Evolutionary conservation across 2,113 vertebrate species (phyloP).

Genomic region (Chlamydotis undulata): DNA sequence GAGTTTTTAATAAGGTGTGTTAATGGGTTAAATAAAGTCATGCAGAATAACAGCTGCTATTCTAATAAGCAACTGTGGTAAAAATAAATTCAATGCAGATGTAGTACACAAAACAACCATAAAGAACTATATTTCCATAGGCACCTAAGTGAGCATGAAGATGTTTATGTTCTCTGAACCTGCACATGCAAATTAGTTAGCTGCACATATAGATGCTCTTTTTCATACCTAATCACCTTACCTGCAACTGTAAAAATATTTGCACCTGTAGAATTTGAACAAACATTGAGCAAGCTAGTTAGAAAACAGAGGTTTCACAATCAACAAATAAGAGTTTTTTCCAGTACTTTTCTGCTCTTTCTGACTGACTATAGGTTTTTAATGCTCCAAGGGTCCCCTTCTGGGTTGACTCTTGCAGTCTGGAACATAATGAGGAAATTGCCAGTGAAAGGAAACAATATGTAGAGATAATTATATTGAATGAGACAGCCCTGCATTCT

Average conservation of each 20-base stretch:
- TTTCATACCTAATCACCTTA: background rate
- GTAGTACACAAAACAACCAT: background rate
- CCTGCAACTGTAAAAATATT: background rate
- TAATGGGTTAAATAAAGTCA: background rate
- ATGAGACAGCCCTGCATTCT: background rate
- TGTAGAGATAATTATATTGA: background rate
- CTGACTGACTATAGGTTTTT: background rate
- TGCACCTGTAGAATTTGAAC: background rate
- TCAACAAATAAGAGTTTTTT: background rate
- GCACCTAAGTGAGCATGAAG: slow-evolving; percentile 36
- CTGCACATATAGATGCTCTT: background rate
- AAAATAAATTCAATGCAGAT: slow-evolving; percentile 27
- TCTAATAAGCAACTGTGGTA: background rate
- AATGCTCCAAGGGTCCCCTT: background rate
- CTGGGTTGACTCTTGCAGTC: background rate
- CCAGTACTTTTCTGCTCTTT: background rate
- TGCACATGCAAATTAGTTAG: background rate
- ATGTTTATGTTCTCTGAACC: slow-evolving; percentile 23
- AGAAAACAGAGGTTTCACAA: background rate
- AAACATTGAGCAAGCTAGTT: background rate
- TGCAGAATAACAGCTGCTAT: background rate
- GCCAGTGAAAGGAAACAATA: background rate
- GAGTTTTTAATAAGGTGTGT: background rate
- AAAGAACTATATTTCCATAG: background rate
- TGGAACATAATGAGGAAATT: background rate